Evolutionary conservation across 2,113 vertebrate species (phyloP), one percentile per base, ranked within the genome.

Genomic region (Stegastes partitus): DNA sequence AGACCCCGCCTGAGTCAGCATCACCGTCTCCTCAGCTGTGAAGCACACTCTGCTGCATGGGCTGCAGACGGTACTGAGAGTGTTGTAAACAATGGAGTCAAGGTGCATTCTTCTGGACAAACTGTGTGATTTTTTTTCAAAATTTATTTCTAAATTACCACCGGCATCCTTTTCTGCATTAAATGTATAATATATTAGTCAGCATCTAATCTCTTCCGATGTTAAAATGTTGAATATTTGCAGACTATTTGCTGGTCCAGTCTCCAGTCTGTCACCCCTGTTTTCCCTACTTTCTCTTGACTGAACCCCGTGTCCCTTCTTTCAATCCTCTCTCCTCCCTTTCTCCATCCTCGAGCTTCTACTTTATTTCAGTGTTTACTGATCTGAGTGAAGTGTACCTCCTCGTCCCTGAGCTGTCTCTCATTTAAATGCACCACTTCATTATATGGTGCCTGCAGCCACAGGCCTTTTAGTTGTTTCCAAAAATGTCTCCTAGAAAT

Each of bases 401-500:
- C 56, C 47, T 67, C 26, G 26, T 77, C 82, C 64, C 80, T 56
- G 50, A 71, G 78, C 79, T 79, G 64, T 66, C 57, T 80, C 69
- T 88, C 81, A 86, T 88, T 82, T 81, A 83, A 86, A 85, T 82
- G 77, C 68, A 77, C 49, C 69, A 78, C 84, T 89, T 84, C 59
- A 82, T 88, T 90, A 88, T 57, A 71, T 71, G 68, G n/a, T 81
- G 83, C 74, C 76, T 72, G 70, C 47, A 68, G 76, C 67, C 39
- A 59, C 68, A 65, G 66, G 80, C 74, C 76, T 75, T 82, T 80
- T 81, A 87, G 61, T 73, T 44, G 31, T 75, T 85, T 86, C 72
- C 74, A 82, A 81, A 81, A 74, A 56, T 49, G 61, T 79, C 68
- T 83, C 21, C 15, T 47, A 57, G 51, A 89, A 89, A 83, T 69